These are phyloP conservation scores for Mus caroli DNA, from an alignment of 2,797 vertebrate species.

Conservation along the genomic window DNA sequence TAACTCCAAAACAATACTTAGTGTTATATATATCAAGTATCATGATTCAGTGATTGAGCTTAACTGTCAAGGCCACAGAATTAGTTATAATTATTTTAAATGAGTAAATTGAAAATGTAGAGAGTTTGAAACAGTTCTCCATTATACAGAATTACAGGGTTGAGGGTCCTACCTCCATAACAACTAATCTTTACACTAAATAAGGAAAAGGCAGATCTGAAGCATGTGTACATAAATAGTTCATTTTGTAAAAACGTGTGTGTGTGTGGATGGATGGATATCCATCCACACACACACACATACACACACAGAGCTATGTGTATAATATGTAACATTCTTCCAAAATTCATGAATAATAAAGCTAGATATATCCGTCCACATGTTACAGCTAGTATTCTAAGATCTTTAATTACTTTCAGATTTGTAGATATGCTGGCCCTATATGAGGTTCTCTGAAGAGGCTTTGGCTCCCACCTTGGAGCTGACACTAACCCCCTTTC, in stretches of 20 bases:
- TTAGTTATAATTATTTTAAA: conserved; percentile 65
- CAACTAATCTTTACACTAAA: conserved; percentile 68
- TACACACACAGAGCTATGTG: background rate
- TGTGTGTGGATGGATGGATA: background rate
- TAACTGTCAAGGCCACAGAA: conserved; percentile 60
- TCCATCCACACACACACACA: background rate
- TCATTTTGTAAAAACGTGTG: conserved; percentile 69
- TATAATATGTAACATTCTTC: conserved; percentile 73
- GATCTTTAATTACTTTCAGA: conserved; percentile 64
- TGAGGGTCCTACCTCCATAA: conserved; percentile 65
- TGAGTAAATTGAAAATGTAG: background rate
- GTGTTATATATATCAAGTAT: conserved; percentile 39
- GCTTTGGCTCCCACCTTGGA: conserved; percentile 37
- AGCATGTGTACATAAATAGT: conserved; percentile 63
- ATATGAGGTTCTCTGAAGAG: conserved; percentile 57
- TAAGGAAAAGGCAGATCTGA: conserved; percentile 63
- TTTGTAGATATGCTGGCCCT: conserved; percentile 54
- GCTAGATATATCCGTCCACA: conserved; percentile 52
- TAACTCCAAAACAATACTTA: conserved; percentile 41
- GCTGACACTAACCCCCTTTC: conserved; percentile 12
- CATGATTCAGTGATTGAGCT: conserved; percentile 26
- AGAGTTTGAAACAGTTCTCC: conserved; percentile 57
- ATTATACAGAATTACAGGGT: conserved; percentile 58
- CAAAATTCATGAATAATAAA: conserved; percentile 69
- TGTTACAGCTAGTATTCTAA: conserved; percentile 65